Conservation (phyloP, 2,888 invertebrate genomes). For the Hydrotaea cyrtoneurina region DNA sequence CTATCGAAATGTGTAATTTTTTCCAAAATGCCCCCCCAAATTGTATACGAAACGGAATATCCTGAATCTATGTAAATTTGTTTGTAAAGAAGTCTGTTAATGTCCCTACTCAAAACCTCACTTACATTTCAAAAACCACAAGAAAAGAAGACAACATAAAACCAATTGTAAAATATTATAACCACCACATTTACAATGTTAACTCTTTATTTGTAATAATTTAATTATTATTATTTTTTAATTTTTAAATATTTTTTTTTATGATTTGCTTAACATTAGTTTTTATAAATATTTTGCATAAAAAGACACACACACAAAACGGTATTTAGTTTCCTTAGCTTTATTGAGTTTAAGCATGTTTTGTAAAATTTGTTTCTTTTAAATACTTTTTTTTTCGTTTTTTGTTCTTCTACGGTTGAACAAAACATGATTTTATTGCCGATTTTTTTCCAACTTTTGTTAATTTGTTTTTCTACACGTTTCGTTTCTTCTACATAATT, state of each 20-base stretch:
- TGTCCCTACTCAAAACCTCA: neutral
- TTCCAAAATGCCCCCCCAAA: neutral
- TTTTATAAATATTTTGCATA: slow-evolving; percentile 32
- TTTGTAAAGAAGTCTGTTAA: slow-evolving; percentile 12
- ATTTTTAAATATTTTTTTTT: neutral
- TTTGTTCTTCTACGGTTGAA: slow-evolving; percentile 11
- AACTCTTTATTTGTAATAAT: slow-evolving; percentile 3
- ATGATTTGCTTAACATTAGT: neutral
- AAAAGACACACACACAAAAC: slow-evolving; percentile 37
- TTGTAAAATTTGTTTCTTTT: slow-evolving; percentile 25
- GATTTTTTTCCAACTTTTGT: neutral
- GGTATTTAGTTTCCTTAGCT: slow-evolving; percentile 56
- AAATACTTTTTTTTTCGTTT: neutral
- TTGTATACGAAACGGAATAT: neutral
- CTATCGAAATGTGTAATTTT: neutral
- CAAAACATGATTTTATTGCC: neutral
- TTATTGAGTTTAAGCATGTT: slow-evolving; percentile 58
- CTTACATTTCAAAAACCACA: neutral
- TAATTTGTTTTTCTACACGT: slow-evolving; percentile 5
- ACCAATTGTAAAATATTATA: slow-evolving; percentile 17
- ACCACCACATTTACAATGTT: neutral
- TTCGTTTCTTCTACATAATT: slow-evolving; percentile 58
- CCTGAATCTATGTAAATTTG: slow-evolving; percentile 42
- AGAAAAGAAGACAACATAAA: neutral
- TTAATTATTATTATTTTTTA: neutral